These are phyloP conservation scores for Oceanites oceanicus DNA, from an alignment of 2,113 vertebrate genomes.

Conservation along the genomic window DNA sequence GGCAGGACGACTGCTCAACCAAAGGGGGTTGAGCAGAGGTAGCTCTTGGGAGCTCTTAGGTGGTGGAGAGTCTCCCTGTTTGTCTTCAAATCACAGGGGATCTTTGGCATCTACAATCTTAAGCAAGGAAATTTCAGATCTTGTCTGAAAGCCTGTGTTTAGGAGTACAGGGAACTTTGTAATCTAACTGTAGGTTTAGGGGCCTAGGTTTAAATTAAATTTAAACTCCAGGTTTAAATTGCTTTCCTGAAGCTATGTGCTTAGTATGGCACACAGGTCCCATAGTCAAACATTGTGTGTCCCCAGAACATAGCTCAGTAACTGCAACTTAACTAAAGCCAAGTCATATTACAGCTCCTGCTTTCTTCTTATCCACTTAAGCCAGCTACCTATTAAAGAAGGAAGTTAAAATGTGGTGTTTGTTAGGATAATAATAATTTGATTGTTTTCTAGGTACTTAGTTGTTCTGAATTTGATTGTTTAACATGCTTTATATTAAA, in stretches of 20 bases:
- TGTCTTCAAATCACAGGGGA: fast-evolving
- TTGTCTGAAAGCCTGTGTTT: neutral
- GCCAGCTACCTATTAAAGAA: neutral
- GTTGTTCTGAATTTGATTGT: neutral
- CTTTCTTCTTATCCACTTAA: neutral
- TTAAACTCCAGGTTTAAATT: neutral
- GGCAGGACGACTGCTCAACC: neutral
- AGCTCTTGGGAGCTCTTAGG: neutral
- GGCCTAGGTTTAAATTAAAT: too few relatives aligned
- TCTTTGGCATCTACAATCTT: neutral
- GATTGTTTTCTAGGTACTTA: neutral
- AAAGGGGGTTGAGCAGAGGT: neutral
- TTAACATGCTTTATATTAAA: neutral
- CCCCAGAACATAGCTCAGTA: neutral
- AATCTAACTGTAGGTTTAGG: neutral
- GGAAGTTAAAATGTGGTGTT: neutral
- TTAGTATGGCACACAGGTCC: neutral
- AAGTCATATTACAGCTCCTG: neutral
- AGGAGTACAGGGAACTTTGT: neutral
- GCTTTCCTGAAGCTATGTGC: neutral
- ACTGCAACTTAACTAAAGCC: neutral
- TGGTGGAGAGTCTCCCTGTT: neutral
- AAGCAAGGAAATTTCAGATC: neutral
- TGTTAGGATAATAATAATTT: neutral
- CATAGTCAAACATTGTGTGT: neutral